These are phyloP conservation scores for Pogoniulus pusillus DNA, from an alignment of 2,797 vertebrate species.

Conservation along the genomic window DNA sequence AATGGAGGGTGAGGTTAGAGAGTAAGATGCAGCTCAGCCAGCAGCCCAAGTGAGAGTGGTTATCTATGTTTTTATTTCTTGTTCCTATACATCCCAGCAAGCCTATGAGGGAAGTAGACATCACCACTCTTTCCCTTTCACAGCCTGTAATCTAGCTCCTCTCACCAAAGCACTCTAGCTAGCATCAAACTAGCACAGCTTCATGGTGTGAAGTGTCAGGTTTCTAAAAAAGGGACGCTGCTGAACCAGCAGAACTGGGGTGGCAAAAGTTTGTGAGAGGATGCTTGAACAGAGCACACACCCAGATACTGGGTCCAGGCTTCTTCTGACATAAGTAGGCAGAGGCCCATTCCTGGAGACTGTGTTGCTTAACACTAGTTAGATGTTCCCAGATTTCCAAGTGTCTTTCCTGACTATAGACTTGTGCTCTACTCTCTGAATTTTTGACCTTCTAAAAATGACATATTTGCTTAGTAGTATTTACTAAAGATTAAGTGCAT, in stretches of 20 bases:
- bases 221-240: neutral
- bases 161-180: too few relatives aligned
- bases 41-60: too few relatives aligned
- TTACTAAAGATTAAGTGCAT: neutral
- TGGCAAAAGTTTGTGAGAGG: neutral
- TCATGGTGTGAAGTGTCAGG: neutral
- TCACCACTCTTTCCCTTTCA: too few relatives aligned
- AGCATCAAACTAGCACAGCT: too few relatives aligned
- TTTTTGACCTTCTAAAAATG: neutral
- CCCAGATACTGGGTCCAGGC: neutral
- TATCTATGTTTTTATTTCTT: too few relatives aligned
- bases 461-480: neutral
- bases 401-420: neutral
- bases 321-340: neutral
- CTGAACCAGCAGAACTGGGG: neutral
- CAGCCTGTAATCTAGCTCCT: too few relatives aligned
- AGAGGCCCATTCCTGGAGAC: neutral
- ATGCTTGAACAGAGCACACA: neutral
- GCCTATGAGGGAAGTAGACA: too few relatives aligned
- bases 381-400: neutral
- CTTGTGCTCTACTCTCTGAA: neutral
- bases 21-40: too few relatives aligned
- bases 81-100: too few relatives aligned
- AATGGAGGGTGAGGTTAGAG: too few relatives aligned
- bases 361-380: neutral